A percentile compares a stretch with the other conserved stretches of the same genome.
Conservation (phyloP, 2,888 invertebrate genomes). For the Ctenicera cuprea region DNA sequence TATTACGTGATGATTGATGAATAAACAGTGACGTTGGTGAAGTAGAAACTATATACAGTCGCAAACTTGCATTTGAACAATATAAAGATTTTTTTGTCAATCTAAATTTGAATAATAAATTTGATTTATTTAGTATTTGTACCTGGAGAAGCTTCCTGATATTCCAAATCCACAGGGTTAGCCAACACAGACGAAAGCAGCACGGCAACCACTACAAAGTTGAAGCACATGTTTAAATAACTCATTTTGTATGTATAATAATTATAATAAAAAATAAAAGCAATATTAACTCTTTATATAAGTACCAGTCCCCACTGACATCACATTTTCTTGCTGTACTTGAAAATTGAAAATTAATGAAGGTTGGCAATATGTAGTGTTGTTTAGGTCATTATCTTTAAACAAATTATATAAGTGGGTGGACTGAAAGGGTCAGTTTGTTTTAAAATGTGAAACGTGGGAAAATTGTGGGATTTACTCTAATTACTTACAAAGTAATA, state of each 20-base stretch:
- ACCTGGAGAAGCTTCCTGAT: background rate
- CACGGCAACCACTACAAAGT: background rate
- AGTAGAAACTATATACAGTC: too few species aligned
- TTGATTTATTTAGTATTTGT: too few species aligned
- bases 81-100: too few species aligned
- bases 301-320: slow-evolving; percentile 6
- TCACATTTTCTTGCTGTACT: slow-evolving; percentile 14
- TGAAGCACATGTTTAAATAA: background rate
- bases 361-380: background rate
- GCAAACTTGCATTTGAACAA: too few species aligned
- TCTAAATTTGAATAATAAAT: too few species aligned
- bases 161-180: background rate
- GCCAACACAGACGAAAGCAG: background rate
- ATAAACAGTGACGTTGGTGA: too few species aligned
- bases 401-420: slow-evolving; percentile 7
- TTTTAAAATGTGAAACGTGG: background rate
- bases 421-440: background rate
- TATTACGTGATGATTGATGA: too few species aligned
- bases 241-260: slow-evolving; percentile 5
- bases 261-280: background rate
- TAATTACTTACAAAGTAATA: too few species aligned
- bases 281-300: slow-evolving; percentile 17
- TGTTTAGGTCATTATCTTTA: slow-evolving; percentile 14
- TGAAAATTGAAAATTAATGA: slow-evolving; percentile 5
- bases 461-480: background rate